phyloP scores from a whole-genome alignment of 2,888 invertebrate genomes.

The Thymelicus sylvestris region DNA sequence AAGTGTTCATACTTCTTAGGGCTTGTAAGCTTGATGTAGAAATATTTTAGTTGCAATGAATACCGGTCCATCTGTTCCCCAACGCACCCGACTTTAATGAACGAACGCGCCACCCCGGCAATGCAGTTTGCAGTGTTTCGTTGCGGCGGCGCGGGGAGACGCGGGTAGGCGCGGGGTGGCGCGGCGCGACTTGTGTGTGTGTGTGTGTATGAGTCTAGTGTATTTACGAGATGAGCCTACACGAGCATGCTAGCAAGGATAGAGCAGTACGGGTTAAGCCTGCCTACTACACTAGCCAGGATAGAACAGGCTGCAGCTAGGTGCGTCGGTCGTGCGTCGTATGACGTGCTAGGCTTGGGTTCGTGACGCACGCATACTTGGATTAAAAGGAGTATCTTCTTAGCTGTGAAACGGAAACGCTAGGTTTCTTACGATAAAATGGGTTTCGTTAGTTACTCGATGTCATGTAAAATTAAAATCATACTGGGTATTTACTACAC shows the following conservation, averaged over 20 bases:
- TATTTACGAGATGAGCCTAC: not conserved
- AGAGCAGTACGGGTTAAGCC: not conserved
- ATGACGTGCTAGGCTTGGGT: not conserved
- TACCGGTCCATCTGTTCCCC: slow-evolving; percentile 7
- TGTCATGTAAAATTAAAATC: too few species aligned
- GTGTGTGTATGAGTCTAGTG: not conserved
- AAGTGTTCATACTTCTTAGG: too few species aligned
- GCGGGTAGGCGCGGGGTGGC: slow-evolving; percentile 35
- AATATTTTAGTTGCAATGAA: not conserved
- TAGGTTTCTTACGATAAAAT: too few species aligned
- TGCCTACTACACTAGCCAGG: not conserved
- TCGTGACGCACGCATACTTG: not conserved
- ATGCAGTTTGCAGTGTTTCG: slow-evolving; percentile 47
- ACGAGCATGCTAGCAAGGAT: not conserved
- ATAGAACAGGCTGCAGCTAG: slow-evolving; percentile 4
- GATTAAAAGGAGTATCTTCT: not conserved
- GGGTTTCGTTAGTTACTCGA: too few species aligned
- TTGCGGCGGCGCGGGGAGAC: slow-evolving; percentile 42
- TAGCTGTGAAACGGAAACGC: not conserved
- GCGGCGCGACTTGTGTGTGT: not conserved
- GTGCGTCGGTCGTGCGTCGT: not conserved
- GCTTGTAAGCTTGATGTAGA: too few species aligned
- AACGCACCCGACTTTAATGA: slow-evolving; percentile 40
- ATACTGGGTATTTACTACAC: too few species aligned
- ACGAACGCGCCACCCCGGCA: slow-evolving; percentile 48